phyloP scores from a whole-genome alignment of 2,113 vertebrate species.

The Centrocercus urophasianus region DNA sequence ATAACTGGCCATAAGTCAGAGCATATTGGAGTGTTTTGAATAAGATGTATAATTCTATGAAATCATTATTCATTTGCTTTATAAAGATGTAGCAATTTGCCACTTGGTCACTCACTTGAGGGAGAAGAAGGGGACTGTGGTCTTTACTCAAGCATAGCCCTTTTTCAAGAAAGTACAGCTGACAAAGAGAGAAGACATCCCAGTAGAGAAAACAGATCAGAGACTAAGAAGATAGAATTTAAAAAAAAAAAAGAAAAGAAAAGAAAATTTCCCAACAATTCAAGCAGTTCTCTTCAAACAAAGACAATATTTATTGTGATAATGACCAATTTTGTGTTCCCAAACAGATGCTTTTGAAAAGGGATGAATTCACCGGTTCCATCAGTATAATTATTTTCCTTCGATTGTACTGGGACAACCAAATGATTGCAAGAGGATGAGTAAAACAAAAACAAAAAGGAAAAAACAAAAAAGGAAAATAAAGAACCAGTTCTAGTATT shows the following conservation, averaged over 20 bases:
- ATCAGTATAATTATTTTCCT: background rate
- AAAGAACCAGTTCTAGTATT: background rate
- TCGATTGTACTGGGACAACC: background rate
- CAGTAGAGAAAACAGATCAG: background rate
- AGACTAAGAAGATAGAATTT: background rate
- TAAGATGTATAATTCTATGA: background rate
- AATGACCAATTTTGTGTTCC: background rate
- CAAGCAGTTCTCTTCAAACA: background rate
- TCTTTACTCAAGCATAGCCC: background rate
- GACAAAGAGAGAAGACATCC: constrained; percentile 9
- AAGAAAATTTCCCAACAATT: background rate
- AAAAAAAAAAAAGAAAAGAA: background rate
- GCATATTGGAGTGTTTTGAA: background rate
- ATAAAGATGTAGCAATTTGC: constrained; percentile 8
- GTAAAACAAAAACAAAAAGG: background rate
- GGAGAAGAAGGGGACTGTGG: background rate
- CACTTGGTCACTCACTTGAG: background rate
- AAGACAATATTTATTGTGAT: background rate
- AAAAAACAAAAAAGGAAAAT: background rate
- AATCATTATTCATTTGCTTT: background rate
- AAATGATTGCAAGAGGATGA: background rate
- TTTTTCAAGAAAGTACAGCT: constrained; percentile 28
- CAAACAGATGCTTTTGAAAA: background rate
- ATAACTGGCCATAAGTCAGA: background rate
- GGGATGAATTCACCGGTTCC: background rate